phyloP scores from a whole-genome alignment of 1,140 invertebrate genomes.

The Aphelinus certus region DNA sequence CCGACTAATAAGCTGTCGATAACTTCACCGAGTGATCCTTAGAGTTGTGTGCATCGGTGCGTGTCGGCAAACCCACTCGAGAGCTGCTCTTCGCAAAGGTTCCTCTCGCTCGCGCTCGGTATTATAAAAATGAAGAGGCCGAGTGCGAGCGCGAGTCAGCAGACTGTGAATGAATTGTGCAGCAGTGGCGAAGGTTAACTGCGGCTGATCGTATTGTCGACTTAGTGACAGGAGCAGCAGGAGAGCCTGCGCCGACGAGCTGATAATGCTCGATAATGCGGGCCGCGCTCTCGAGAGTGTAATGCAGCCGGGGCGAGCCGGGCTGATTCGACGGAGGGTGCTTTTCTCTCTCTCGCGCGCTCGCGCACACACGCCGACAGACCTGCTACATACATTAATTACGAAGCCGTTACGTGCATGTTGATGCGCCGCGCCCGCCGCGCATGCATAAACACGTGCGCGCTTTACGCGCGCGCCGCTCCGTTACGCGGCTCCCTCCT shows the following conservation, averaged over 20 bases:
- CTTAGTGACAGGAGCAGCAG: constrained; percentile 4
- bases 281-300: neutral
- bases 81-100: too few relatives aligned
- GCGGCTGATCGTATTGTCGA: constrained; percentile 29
- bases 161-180: constrained; percentile 30
- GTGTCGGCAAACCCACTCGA: too few relatives aligned
- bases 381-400: constrained; percentile 44
- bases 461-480: too few relatives aligned
- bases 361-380: constrained; percentile 29
- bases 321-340: constrained; percentile 13
- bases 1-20: too few relatives aligned
- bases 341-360: neutral
- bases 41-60: too few relatives aligned
- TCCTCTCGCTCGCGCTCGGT: too few relatives aligned
- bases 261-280: constrained; percentile 9
- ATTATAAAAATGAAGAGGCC: neutral
- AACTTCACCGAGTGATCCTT: too few relatives aligned
- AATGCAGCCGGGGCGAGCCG: neutral
- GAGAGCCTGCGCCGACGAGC: neutral
- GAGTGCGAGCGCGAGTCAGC: constrained; percentile 12
- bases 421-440: neutral
- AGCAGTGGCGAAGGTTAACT: constrained; percentile 9
- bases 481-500: too few relatives aligned
- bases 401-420: constrained; percentile 30
- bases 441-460: constrained; percentile 7